Conservation (phyloP, 1,140 invertebrate genomes). For the Doryteuthis pealeii region DNA sequence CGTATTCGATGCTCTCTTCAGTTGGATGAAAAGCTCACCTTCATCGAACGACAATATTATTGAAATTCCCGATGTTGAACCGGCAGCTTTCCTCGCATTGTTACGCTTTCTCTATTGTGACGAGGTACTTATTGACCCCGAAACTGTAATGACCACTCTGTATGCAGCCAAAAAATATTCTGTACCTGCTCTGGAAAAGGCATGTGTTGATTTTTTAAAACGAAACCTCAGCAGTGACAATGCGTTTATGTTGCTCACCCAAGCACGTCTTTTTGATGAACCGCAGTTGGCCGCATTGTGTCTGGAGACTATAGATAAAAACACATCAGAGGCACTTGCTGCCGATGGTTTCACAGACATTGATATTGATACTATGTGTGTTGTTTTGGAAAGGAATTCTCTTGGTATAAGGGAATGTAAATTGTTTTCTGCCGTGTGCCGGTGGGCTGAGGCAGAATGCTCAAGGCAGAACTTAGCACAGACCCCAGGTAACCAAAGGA, state of each 20-base stretch:
- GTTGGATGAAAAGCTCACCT: conserved; percentile 65
- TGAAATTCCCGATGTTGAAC: conserved; percentile 82
- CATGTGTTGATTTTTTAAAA: conserved; percentile 83
- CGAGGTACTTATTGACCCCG: conserved; percentile 82
- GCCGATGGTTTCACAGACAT: conserved; percentile 88
- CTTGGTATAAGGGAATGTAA: conserved; percentile 79
- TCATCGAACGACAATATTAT: conserved; percentile 72
- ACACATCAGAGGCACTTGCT: conserved; percentile 77
- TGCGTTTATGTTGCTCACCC: conserved; percentile 81
- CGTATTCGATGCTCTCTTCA: conserved; percentile 88
- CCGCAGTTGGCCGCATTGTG: conserved; percentile 76
- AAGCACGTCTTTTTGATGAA: conserved; percentile 81
- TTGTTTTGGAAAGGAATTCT: conserved; percentile 80
- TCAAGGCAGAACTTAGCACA: conserved; percentile 68
- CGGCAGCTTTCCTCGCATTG: conserved; percentile 67
- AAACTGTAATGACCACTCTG: conserved; percentile 84
- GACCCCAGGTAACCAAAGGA: conserved; percentile 72
- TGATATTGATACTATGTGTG: conserved; percentile 78
- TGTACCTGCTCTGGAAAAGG: conserved; percentile 78
- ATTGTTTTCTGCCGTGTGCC: conserved; percentile 72
- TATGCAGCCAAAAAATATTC: conserved; percentile 89
- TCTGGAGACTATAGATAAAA: conserved; percentile 83
- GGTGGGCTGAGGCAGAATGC: conserved; percentile 83
- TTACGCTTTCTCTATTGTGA: conserved; percentile 77
- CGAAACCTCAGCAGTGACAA: conserved; percentile 79